Evolutionary conservation across 2,113 vertebrate genomes (phyloP).

Genomic region (Orthonyx spaldingii): DNA sequence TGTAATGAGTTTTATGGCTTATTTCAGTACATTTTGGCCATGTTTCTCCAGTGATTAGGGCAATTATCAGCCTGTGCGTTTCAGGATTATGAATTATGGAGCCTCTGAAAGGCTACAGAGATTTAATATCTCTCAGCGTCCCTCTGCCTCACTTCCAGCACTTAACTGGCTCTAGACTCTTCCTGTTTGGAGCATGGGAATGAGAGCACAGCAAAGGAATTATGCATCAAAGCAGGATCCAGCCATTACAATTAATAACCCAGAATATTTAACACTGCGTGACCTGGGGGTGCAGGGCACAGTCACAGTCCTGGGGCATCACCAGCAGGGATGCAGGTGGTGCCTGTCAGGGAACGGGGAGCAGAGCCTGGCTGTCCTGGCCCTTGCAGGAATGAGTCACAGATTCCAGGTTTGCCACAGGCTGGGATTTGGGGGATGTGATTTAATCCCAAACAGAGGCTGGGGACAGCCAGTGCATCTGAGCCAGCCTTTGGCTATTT

Average conservation of each 20-base stretch:
- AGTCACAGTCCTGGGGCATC: neutral
- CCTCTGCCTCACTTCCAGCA: neutral
- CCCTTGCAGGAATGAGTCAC: neutral
- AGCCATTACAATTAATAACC: neutral
- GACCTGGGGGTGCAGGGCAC: rapidly evolving
- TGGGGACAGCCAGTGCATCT: neutral
- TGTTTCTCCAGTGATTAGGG: constrained; percentile 76
- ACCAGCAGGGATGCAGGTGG: neutral
- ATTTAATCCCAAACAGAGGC: neutral
- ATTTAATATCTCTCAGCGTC: constrained; percentile 23
- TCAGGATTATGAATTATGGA: constrained; percentile 75
- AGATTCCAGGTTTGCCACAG: neutral
- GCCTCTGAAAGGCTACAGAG: constrained; percentile 29
- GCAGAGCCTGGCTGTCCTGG: neutral
- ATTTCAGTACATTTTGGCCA: constrained; percentile 74
- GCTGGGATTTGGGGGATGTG: neutral
- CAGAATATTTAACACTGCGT: rapidly evolving
- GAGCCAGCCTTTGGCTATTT: neutral
- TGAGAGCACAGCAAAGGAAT: neutral
- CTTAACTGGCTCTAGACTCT: neutral
- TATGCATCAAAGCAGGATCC: neutral
- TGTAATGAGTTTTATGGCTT: constrained; percentile 80
- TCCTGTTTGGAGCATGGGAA: neutral
- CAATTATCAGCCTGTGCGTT: constrained; percentile 69
- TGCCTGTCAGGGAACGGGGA: neutral